Percentiles rank a stretch among this genome's conserved stretches.
These are phyloP conservation scores for Bubo scandiacus DNA, from an alignment of 2,113 vertebrate genomes.

Conservation along the genomic window DNA sequence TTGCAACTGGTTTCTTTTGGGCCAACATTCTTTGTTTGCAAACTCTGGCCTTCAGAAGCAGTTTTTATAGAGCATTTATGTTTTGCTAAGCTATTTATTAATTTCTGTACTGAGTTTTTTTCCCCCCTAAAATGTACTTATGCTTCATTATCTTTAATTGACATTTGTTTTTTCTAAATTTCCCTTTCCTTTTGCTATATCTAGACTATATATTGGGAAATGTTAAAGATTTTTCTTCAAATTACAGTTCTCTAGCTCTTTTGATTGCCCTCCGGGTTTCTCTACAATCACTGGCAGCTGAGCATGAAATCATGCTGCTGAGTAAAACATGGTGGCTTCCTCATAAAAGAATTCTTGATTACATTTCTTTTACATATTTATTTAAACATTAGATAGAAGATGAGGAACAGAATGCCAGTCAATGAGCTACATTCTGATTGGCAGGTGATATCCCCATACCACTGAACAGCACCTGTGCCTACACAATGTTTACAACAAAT, in stretches of 20 bases:
- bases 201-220: background rate
- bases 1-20: background rate
- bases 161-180: background rate
- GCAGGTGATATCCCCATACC: background rate
- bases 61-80: background rate
- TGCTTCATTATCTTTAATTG: background rate
- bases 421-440: background rate
- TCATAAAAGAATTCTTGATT: background rate
- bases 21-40: background rate
- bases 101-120: background rate
- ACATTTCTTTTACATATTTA: background rate
- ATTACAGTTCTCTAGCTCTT: background rate
- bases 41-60: background rate
- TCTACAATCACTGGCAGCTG: background rate
- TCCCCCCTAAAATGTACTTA: background rate
- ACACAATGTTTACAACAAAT: background rate
- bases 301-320: slow-evolving; percentile 15
- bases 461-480: background rate
- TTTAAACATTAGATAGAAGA: background rate
- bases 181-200: background rate
- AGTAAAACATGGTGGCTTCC: slow-evolving; percentile 4
- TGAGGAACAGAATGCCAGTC: background rate
- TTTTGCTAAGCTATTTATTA: background rate
- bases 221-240: background rate
- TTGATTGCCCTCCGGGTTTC: slow-evolving; percentile 25